Base-by-base conservation (phyloP, 2,888 invertebrate genomes). In the Globia sparganii region DNA sequence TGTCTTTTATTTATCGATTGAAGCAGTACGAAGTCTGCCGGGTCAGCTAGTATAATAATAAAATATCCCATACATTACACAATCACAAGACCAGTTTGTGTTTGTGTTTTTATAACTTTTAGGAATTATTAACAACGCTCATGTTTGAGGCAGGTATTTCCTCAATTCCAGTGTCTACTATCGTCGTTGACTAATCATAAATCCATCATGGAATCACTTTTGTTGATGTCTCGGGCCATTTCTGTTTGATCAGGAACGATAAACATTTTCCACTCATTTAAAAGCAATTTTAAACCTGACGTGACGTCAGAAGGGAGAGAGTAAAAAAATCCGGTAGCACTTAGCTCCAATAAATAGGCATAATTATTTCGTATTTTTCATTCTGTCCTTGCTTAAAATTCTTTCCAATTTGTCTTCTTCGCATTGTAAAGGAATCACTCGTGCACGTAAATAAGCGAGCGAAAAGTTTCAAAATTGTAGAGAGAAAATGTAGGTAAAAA, bases 221-320 rank as follows among this genome's bases (percentile, higher is more conserved):
- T 83, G 75, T 84, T 84, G 70, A 80, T 73, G 40, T 72, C 59
- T 77, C 74, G 56, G 31, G 21, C 28, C 31, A 70, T 72, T 78
- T 80, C 64, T 68, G 59, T 75, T 78, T 77, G 86, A 84, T 84
- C 72, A 78, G 58, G 25, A 73, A 46, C 18, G 34, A 62, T 58
- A 65, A 72, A 72, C 18, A 59, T 58, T 65, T 53, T 25, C n/a
- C 40, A 53, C 58, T 53, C 61, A 72, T 75, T 78, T 77, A 64
- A 75, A 83, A 83, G 59, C 64, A 56, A 68, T 78, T 75, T 75
- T 58, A 15, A n/a, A 25, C 13, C 6, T 25, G 13, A n/a, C n/a
- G 18, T 70, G 70, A 68, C 59, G 77, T 72, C n/a, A 59, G 53
- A 72, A 82, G 75, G 86, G 72, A 74, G 53, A n/a, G 13, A 74